A percentile compares a stretch with the other conserved stretches of the same genome.
These are phyloP conservation scores for Pterobdella sp. DNA, from an alignment of 2,888 invertebrate species.

Conservation along the genomic window DNA sequence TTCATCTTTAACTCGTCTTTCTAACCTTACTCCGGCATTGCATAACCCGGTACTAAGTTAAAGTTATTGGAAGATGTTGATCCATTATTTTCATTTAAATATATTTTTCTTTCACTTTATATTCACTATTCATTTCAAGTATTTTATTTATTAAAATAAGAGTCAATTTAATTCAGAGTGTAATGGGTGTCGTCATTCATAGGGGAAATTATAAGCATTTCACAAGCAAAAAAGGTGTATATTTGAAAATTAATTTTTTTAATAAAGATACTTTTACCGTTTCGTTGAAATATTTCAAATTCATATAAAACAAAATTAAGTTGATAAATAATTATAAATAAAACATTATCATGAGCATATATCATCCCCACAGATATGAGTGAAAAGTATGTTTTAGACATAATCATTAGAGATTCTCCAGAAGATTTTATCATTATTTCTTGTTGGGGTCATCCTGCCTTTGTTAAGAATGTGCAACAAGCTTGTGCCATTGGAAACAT, in stretches of 20 bases:
- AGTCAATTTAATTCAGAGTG: too few relatives aligned
- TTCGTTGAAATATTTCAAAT: not conserved
- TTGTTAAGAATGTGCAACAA: not conserved
- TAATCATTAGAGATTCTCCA: slow-evolving; percentile 23
- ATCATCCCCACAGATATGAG: not conserved
- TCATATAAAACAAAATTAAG: not conserved
- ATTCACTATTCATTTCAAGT: too few relatives aligned
- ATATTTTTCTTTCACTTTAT: too few relatives aligned
- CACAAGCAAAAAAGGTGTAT: slow-evolving; percentile 25
- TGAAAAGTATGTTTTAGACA: slow-evolving; percentile 24
- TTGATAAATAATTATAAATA: not conserved
- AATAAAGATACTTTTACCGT: not conserved
- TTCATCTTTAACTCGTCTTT: not conserved
- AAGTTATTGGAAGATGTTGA: too few relatives aligned
- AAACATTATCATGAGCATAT: not conserved
- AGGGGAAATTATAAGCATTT: slow-evolving; percentile 17
- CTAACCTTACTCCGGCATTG: not conserved
- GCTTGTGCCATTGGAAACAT: slow-evolving; percentile 15
- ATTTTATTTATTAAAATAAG: too few relatives aligned
- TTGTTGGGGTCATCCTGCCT: slow-evolving; percentile 21
- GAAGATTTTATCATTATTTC: slow-evolving; percentile 21
- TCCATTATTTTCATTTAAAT: too few relatives aligned
- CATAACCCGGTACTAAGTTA: slow-evolving; percentile 10
- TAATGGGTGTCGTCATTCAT: slow-evolving; percentile 17
- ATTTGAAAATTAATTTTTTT: not conserved